phyloP scores from a whole-genome alignment of 2,888 invertebrate genomes.

The Celastrina argiolus region DNA sequence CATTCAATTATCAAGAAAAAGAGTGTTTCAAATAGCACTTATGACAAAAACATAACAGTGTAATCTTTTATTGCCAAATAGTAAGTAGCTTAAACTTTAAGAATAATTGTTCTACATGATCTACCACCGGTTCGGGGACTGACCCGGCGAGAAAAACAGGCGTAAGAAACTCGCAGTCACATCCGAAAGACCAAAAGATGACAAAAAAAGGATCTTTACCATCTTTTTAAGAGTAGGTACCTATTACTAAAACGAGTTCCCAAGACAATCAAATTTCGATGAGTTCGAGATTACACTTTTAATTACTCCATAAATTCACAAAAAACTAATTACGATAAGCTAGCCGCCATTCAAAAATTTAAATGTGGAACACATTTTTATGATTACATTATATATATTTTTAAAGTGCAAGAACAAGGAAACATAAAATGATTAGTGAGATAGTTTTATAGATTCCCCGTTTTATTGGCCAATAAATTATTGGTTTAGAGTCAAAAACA shows the following conservation, averaged over 20 bases:
- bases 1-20: too few species aligned
- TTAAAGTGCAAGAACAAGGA: slow-evolving; percentile 13
- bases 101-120: too few species aligned
- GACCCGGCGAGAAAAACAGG: too few species aligned
- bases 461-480: slow-evolving; percentile 8
- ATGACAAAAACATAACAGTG: too few species aligned
- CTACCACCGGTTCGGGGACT: too few species aligned
- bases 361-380: slow-evolving; percentile 12
- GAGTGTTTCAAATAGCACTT: too few species aligned
- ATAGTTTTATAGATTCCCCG: slow-evolving; percentile 12
- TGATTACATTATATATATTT: not conserved
- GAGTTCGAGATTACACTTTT: not conserved
- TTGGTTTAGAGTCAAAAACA: not conserved
- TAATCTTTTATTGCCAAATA: too few species aligned
- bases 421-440: slow-evolving; percentile 12
- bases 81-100: too few species aligned
- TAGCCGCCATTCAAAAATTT: slow-evolving; percentile 1
- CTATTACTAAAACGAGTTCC: not conserved
- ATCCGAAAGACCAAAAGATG: not conserved
- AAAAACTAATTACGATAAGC: slow-evolving; percentile 12
- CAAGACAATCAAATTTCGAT: not conserved
- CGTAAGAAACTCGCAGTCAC: too few species aligned
- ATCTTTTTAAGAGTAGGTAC: not conserved
- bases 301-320: not conserved
- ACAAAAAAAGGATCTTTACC: not conserved